Evolutionary conservation across 2,888 invertebrate genomes (phyloP).

Genomic region (Synergus umbraculus): DNA sequence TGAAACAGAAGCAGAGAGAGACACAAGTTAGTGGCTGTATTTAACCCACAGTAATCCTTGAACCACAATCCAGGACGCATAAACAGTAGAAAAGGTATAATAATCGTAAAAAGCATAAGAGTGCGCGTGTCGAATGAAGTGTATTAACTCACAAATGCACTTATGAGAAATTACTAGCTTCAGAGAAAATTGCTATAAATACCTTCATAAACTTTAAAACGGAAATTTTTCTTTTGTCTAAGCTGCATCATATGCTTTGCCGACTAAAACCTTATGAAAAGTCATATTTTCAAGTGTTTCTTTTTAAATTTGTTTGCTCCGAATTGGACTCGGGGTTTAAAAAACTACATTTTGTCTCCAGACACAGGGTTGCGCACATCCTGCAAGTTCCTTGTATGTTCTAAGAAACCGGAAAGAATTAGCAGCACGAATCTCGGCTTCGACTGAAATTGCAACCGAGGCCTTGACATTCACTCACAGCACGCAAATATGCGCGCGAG

Average conservation of each 20-base stretch:
- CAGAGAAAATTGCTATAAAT: background rate
- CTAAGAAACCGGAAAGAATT: slow-evolving; percentile 36
- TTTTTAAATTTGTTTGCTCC: background rate
- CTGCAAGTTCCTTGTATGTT: background rate
- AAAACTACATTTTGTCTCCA: background rate
- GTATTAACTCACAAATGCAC: slow-evolving; percentile 2
- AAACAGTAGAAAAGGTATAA: slow-evolving; percentile 9
- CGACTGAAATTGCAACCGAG: slow-evolving; percentile 57
- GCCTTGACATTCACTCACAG: slow-evolving; percentile 62
- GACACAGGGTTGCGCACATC: slow-evolving; percentile 15
- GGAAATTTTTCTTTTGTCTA: too few species aligned
- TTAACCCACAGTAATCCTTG: slow-evolving; percentile 31
- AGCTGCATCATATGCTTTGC: too few species aligned
- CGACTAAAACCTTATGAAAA: too few species aligned
- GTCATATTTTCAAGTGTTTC: background rate
- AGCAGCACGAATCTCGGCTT: slow-evolving; percentile 51
- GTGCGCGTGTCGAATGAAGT: background rate
- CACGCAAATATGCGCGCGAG: slow-evolving; percentile 8
- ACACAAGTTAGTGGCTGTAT: slow-evolving; percentile 21
- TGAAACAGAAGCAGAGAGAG: slow-evolving; percentile 32
- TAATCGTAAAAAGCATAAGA: slow-evolving; percentile 9
- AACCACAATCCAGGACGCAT: slow-evolving; percentile 23
- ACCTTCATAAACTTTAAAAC: background rate
- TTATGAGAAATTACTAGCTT: background rate
- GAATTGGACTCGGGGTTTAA: background rate